A percentile compares a stretch with the other conserved stretches of the same genome.
Conservation (phyloP, 2,888 invertebrate species). For the Helleia helle region DNA sequence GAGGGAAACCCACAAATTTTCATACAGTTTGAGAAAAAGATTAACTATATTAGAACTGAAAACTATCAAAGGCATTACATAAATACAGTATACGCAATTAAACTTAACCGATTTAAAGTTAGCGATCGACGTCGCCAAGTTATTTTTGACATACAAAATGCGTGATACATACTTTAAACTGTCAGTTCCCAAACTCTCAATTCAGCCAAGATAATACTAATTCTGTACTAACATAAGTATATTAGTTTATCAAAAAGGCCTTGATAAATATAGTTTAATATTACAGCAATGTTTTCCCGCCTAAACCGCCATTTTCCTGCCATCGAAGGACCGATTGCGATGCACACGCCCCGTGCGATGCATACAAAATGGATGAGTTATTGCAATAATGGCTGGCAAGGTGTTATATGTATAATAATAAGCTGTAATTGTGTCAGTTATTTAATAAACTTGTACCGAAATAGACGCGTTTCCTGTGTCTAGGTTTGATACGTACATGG, state of each 20-base stretch:
- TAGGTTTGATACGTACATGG: not conserved
- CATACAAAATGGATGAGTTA: conserved; percentile 25
- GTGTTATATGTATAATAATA: conserved; percentile 16
- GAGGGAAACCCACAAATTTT: too few species aligned
- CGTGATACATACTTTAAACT: too few species aligned
- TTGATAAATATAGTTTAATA: conserved; percentile 24
- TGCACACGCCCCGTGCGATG: conserved; percentile 24
- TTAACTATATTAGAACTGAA: too few species aligned
- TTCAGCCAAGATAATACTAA: too few species aligned
- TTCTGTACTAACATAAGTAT: too few species aligned
- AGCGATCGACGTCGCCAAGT: too few species aligned
- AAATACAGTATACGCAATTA: too few species aligned
- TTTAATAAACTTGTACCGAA: conserved; percentile 8
- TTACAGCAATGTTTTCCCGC: conserved; percentile 50
- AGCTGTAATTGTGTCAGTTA: conserved; percentile 14
- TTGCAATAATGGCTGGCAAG: conserved; percentile 20
- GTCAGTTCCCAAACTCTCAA: too few species aligned
- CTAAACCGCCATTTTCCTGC: conserved; percentile 54
- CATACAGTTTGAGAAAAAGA: too few species aligned
- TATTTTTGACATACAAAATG: too few species aligned
- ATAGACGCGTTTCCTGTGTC: conserved; percentile 4
- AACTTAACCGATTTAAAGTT: too few species aligned
- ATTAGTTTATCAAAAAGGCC: not conserved
- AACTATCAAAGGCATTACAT: too few species aligned
- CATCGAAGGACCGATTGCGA: conserved; percentile 40